Conservation (phyloP, 2,888 invertebrate species). For the Aspidiotus destructor region DNA sequence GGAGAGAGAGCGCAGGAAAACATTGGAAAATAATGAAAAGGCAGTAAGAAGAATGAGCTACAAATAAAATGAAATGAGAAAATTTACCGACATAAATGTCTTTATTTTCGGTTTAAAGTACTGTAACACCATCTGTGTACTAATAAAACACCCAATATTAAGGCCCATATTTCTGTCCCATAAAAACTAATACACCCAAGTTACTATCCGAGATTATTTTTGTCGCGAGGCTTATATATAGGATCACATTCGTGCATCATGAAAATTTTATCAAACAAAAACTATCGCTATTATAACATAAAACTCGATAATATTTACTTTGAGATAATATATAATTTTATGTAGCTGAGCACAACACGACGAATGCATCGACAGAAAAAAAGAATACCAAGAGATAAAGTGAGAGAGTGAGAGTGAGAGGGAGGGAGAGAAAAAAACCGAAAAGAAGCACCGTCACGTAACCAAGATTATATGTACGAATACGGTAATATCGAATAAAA, state of each 20-base stretch:
- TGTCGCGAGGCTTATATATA: conserved; percentile 9
- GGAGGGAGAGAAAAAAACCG: neutral
- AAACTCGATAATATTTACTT: conserved; percentile 25
- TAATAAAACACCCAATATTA: conserved; percentile 31
- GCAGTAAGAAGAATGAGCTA: too few relatives aligned
- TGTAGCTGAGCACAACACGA: neutral
- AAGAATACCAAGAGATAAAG: neutral
- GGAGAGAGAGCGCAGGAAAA: neutral
- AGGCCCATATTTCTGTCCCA: conserved; percentile 31
- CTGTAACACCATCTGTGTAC: conserved; percentile 30
- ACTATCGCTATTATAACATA: conserved; percentile 28
- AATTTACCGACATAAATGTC: conserved; percentile 15
- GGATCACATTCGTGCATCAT: conserved; percentile 22
- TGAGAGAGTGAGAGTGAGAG: conserved; percentile 3
- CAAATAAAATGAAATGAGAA: neutral
- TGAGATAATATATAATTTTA: conserved; percentile 18
- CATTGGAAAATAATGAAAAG: too few relatives aligned
- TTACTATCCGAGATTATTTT: conserved; percentile 16
- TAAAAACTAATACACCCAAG: conserved; percentile 27
- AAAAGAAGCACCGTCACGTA: too few relatives aligned
- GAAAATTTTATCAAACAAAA: conserved; percentile 27
- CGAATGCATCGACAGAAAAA: conserved; percentile 1
- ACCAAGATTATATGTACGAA: too few relatives aligned
- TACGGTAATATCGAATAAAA: too few relatives aligned
- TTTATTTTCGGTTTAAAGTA: conserved; percentile 25